Conservation (phyloP, 2,888 invertebrate species). For the Chloroclystis v-ata region DNA sequence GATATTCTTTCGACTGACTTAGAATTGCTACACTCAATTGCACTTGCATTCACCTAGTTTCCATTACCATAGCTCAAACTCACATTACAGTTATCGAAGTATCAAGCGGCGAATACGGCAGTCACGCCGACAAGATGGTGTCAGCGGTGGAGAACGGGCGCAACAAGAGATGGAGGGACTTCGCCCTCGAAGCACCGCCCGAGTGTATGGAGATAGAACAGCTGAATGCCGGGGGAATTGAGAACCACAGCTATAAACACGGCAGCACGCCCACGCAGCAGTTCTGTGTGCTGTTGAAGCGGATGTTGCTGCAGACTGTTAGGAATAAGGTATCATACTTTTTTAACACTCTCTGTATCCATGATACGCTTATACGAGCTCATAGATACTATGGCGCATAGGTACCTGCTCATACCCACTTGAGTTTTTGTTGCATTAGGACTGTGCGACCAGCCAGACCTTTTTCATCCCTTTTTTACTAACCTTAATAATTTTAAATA, state of each 20-base stretch:
- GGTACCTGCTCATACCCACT: too few species aligned
- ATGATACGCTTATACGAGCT: too few species aligned
- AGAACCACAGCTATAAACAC: conserved; percentile 73
- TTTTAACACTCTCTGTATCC: too few species aligned
- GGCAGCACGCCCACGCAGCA: conserved; percentile 81
- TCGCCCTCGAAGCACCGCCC: conserved; percentile 37
- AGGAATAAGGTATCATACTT: conserved; percentile 79
- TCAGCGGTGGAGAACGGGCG: conserved; percentile 82
- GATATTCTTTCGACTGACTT: too few species aligned
- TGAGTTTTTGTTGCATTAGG: too few species aligned
- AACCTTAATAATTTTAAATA: too few species aligned
- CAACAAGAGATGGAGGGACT: conserved; percentile 72
- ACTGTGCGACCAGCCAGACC: too few species aligned
- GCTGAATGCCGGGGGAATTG: conserved; percentile 60
- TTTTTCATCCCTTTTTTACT: too few species aligned
- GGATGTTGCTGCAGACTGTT: conserved; percentile 86
- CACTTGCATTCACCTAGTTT: too few species aligned
- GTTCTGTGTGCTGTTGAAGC: conserved; percentile 80
- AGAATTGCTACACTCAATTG: too few species aligned
- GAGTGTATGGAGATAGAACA: conserved; percentile 62
- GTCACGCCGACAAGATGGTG: conserved; percentile 83
- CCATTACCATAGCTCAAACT: too few species aligned
- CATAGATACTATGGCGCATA: too few species aligned
- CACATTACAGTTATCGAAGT: conserved; percentile 85
- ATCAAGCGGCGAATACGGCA: conserved; percentile 88